Evolutionary conservation across 2,888 invertebrate species (phyloP).

Genomic region (Eubasilissa splendida): DNA sequence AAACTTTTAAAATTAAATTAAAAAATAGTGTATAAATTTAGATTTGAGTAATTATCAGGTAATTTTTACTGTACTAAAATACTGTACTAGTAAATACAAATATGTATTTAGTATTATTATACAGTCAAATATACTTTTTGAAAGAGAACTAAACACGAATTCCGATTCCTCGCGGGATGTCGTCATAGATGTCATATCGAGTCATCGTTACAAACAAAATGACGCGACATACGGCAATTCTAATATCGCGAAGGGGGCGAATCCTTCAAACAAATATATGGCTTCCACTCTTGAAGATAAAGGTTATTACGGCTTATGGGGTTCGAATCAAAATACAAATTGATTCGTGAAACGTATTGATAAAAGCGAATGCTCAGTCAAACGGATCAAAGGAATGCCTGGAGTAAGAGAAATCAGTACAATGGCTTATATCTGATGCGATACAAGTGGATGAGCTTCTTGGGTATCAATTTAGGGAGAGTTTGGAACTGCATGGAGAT

Average conservation of each 20-base stretch:
- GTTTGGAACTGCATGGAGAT: conserved; percentile 24
- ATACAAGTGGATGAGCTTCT: conserved; percentile 43
- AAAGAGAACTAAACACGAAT: no score
- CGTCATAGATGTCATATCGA: conserved; percentile 47
- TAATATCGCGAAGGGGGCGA: conserved; percentile 11
- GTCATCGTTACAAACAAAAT: conserved; percentile 50
- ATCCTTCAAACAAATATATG: conserved; percentile 35
- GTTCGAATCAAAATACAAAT: conserved; percentile 50
- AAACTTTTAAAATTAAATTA: no score
- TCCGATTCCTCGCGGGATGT: no score
- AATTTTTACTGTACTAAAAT: no score
- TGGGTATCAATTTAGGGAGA: conserved; percentile 16
- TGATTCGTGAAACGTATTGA: conserved; percentile 54
- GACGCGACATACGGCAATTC: not conserved
- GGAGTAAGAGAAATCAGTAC: conserved; percentile 50
- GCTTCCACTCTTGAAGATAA: conserved; percentile 34
- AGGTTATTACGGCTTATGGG: conserved; percentile 46
- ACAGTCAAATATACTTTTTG: no score
- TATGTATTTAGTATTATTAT: no score
- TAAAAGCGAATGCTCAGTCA: conserved; percentile 56
- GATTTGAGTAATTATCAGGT: no score
- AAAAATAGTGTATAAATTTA: no score
- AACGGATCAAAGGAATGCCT: conserved; percentile 57
- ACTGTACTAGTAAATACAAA: no score
- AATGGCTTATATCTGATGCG: conserved; percentile 46